Conservation (phyloP, 2,888 invertebrate species). For the Operophtera brumata region DNA sequence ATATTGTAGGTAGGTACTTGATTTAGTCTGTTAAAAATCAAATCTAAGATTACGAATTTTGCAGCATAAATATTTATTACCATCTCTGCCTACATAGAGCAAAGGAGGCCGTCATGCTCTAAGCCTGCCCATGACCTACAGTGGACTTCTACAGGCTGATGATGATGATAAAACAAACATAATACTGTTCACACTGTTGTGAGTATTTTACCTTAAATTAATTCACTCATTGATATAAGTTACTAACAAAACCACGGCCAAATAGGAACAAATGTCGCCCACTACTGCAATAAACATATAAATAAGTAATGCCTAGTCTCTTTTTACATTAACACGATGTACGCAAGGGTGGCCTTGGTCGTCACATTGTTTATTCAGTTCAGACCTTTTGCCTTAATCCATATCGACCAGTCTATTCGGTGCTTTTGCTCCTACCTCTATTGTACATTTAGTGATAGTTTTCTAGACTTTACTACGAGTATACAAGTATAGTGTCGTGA, state of each 20-base stretch:
- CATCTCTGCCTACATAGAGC: no score
- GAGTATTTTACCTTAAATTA: no score
- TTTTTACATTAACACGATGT: constrained; percentile 57
- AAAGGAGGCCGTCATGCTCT: no score
- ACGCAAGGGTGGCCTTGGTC: constrained; percentile 35
- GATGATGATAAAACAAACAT: no score
- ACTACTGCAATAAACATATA: constrained; percentile 24
- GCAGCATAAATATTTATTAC: no score
- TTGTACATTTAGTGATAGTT: constrained; percentile 10
- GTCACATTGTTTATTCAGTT: constrained; percentile 70
- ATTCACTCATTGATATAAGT: neutral
- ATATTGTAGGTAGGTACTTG: no score
- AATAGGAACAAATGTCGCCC: constrained; percentile 22
- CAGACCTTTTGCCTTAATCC: constrained; percentile 64
- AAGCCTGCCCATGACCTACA: no score
- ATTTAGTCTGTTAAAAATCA: no score
- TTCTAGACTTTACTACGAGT: constrained; percentile 22
- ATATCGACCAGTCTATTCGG: constrained; percentile 59
- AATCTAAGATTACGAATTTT: no score
- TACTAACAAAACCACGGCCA: constrained; percentile 8
- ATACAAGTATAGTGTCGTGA: no score
- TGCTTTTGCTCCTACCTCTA: constrained; percentile 22
- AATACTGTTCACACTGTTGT: no score
- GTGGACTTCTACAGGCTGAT: no score
- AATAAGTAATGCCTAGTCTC: constrained; percentile 29